Evolutionary conservation across 2,888 invertebrate genomes (phyloP), one percentile per base, ranked within the genome.

Genomic region (Yponomeuta sedellus): DNA sequence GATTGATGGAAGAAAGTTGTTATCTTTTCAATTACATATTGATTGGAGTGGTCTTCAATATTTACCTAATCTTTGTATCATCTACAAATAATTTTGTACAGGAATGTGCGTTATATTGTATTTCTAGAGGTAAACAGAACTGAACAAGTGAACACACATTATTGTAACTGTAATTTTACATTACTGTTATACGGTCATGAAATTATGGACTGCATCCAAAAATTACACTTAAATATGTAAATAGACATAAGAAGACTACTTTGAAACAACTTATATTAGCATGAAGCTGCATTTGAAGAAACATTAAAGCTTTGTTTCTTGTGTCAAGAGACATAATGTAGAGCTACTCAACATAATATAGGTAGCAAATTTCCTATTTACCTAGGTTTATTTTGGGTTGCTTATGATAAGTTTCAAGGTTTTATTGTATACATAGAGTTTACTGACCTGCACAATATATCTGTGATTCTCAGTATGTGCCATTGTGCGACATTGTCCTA

Each of bases 401-500:
- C 16, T 12, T 12, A 10, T 16, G 2, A 1, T 16, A 52, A 16
- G 16, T 52, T 52, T 52, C 44, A 52, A 52, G 34, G 34, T 34
- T 34, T 34, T 34, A 34, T 34, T 34, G n/a, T 34, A 34, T 34
- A 34, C 6, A 5, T 52, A 52, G 44, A 52, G 44, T 12, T 52
- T 68, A 86, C 86, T 80, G 71, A 97, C 97, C 93, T 97, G 96
- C 74, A 95, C 94, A 82, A 95, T 94, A 86, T 94, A 93, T 80
- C 94, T 92, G 83, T 93, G 93, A 88, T 92, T 93, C 80, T 93
- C 93, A 83, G 91, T 83, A 78, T 89, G 86, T 82, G 92, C 92
- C 93, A 93, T 92, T 79, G 83, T 92, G 85, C 81, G 85, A 79
- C 87, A 88, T 88, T 82, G 79, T 87, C 78, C 78, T 85, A 81